Evolutionary conservation across 64 coral and sea anemone species (phyloP).

Genomic region (Catalaphyllia jardinei): DNA sequence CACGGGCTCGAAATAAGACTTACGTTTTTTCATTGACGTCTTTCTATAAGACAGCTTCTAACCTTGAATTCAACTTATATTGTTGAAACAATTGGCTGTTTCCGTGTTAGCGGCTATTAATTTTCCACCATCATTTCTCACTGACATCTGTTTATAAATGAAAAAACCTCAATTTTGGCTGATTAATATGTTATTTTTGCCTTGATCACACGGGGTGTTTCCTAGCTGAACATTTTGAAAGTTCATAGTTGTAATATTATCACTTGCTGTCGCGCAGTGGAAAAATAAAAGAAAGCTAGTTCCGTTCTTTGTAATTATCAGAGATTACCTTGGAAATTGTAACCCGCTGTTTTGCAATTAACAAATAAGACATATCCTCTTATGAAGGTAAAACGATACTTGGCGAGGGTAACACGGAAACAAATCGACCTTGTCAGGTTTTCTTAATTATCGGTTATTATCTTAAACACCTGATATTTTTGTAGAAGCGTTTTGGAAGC

Average conservation of each 20-base stretch:
- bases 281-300: background rate
- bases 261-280: background rate
- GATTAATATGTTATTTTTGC: background rate
- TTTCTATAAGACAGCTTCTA: background rate
- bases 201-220: background rate
- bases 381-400: background rate
- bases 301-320: constrained; percentile 18
- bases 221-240: background rate
- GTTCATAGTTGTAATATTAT: background rate
- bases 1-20: background rate
- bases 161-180: constrained; percentile 6
- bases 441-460: background rate
- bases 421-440: background rate
- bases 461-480: background rate
- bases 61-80: background rate
- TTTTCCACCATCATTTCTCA: background rate
- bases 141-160: constrained; percentile 10
- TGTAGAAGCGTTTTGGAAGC: no score
- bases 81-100: background rate
- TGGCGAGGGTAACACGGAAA: background rate
- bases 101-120: background rate
- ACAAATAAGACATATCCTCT: background rate
- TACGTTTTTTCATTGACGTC: background rate
- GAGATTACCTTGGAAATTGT: constrained; percentile 42
- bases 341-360: constrained; percentile 45